Evolutionary conservation across 2,113 vertebrate species (phyloP), one percentile per base, ranked within the genome.

Genomic region (Uria aalge): DNA sequence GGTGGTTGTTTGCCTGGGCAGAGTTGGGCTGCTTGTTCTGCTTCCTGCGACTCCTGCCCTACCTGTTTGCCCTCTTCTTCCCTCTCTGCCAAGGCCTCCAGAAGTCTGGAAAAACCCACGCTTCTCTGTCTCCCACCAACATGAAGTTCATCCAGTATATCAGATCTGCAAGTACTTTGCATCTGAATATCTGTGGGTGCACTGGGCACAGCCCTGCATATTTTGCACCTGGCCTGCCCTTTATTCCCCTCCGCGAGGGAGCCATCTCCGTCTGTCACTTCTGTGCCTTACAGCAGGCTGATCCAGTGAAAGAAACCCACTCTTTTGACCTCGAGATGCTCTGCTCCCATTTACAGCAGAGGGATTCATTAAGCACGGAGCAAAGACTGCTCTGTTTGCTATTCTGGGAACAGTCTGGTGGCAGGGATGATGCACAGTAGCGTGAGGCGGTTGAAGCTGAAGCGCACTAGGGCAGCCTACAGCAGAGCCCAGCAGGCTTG

Each of bases 381-480:
- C 71, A 93, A 74, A 85, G 93, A 74, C 88, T 94, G 72, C 67
- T 97, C 93, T 93, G 84, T 94, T 96, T 96, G 94, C 95, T 97
- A 95, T 97, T 97, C 90, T 96, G 90, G 96, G 96, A 95, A 79
- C 90, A 94, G 85, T 48, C 73, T 95, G 85, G 77, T 94, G 87
- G 90, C 90, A 93, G 74, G 79, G 90, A 95, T 5, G 18, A 55
- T 27, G 77, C 27, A 2, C 80, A 69, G 91, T 60, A 84, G 52
- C 15, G 43, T 66, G 72, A 96, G 84, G 77, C 91, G 45, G 92
- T 64, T 94, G 62, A 85, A 79, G 82, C 87, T 91, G 77, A 91
- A 97, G 71, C 20, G 2, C 81, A 45, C 71, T 79, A 79, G 73
- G 80, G 72, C 71, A 91, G 85, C 75, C 88, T 78, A 50, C 38